These are phyloP conservation scores for Bathynomus jamesi DNA, from an alignment of 1,140 invertebrate genomes.

Conservation along the genomic window DNA sequence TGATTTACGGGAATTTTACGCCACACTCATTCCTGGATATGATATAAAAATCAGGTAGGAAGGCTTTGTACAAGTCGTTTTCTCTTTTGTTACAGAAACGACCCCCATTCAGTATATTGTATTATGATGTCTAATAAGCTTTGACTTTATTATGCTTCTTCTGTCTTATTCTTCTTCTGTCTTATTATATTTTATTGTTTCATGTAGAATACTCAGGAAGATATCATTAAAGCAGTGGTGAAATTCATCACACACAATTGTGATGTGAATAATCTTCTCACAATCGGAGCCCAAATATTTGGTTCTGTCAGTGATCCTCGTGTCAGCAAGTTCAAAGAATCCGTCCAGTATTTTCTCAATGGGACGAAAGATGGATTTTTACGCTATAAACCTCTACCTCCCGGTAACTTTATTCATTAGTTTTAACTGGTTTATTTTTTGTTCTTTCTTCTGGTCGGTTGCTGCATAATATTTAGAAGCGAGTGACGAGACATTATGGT, in stretches of 20 bases:
- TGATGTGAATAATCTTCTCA: slow-evolving; percentile 61
- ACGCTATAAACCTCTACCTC: slow-evolving; percentile 52
- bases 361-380: slow-evolving; percentile 76
- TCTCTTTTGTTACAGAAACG: too few relatives aligned
- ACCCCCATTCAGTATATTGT: too few relatives aligned
- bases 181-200: background rate
- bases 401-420: too few relatives aligned
- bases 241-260: slow-evolving; percentile 64
- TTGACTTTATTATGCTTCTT: too few relatives aligned
- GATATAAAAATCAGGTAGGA: background rate
- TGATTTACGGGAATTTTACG: slow-evolving; percentile 60
- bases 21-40: slow-evolving; percentile 47
- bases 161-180: background rate
- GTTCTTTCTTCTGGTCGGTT: too few relatives aligned
- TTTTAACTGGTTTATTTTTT: too few relatives aligned
- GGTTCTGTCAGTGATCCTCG: slow-evolving; percentile 56
- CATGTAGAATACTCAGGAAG: slow-evolving; percentile 36
- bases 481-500: too few relatives aligned
- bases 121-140: too few relatives aligned
- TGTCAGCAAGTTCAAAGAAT: slow-evolving; percentile 63
- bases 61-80: too few relatives aligned
- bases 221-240: slow-evolving; percentile 57
- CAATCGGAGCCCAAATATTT: slow-evolving; percentile 64
- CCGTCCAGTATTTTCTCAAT: slow-evolving; percentile 80
- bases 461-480: too few relatives aligned